Conservation (phyloP, 2,797 vertebrate genomes). For the Hydrophis major region DNA sequence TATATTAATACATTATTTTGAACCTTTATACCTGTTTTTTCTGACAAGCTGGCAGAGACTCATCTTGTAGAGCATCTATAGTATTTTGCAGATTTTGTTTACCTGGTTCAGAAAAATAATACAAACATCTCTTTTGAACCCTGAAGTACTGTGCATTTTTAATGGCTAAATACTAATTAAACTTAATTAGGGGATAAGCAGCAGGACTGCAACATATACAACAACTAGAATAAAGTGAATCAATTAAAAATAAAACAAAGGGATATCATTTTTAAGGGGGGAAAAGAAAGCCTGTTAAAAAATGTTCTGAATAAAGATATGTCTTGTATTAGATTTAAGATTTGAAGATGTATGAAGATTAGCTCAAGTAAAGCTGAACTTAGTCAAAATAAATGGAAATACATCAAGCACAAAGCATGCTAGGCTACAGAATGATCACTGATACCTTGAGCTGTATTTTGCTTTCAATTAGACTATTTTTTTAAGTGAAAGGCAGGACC, state of each 20-base stretch:
- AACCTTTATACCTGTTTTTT: conserved; percentile 49
- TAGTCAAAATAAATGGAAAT: not conserved
- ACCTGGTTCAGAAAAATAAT: conserved; percentile 39
- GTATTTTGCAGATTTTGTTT: conserved; percentile 27
- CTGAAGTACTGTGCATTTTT: not conserved
- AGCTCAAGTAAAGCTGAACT: not conserved
- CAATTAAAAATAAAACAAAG: not conserved
- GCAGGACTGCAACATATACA: not conserved
- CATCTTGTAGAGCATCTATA: not conserved
- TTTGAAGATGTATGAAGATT: not conserved
- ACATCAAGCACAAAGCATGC: not conserved
- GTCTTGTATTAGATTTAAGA: not conserved
- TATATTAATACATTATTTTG: not conserved
- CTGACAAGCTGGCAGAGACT: not conserved
- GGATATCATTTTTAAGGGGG: not conserved
- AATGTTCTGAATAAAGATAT: not conserved
- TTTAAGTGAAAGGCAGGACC: not conserved
- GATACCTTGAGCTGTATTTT: not conserved
- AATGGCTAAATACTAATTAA: not conserved
- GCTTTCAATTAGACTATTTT: not conserved
- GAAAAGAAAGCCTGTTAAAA: not conserved
- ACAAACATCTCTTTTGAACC: not conserved
- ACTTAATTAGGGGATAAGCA: not conserved
- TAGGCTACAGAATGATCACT: not conserved
- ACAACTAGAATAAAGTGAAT: not conserved